These are phyloP conservation scores for Himalopsyche anomala DNA, from an alignment of 2,888 invertebrate species.

Conservation along the genomic window DNA sequence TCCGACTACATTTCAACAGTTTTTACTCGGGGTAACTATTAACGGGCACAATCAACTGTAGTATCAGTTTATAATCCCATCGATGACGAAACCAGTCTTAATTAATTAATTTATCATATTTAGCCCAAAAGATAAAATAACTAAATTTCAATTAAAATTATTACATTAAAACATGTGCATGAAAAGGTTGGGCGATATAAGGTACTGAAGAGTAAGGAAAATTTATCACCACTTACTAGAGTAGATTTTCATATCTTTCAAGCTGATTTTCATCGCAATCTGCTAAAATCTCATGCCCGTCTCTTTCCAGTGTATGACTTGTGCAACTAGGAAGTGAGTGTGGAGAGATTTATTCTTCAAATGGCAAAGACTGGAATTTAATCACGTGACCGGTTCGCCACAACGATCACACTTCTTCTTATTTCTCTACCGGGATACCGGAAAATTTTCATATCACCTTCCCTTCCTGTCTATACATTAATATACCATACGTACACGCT, in stretches of 20 bases:
- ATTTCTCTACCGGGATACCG: slow-evolving; percentile 34
- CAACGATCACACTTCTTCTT: slow-evolving; percentile 34
- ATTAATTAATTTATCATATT: too few relatives aligned
- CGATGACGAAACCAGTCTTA: too few relatives aligned
- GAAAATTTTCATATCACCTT: slow-evolving; percentile 26
- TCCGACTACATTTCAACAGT: too few relatives aligned
- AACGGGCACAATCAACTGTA: too few relatives aligned
- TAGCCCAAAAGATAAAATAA: too few relatives aligned
- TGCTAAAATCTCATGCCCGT: background rate
- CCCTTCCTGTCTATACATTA: slow-evolving; percentile 15
- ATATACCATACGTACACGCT: background rate
- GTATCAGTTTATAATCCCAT: too few relatives aligned
- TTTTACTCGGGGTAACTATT: too few relatives aligned
- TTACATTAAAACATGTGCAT: too few relatives aligned
- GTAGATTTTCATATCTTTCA: background rate
- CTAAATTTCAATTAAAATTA: too few relatives aligned
- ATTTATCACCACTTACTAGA: too few relatives aligned
- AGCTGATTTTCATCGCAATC: background rate
- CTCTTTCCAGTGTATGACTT: slow-evolving; percentile 26
- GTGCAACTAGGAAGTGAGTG: slow-evolving; percentile 26
- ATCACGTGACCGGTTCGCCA: slow-evolving; percentile 34
- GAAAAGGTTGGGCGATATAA: too few relatives aligned
- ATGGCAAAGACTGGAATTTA: slow-evolving; percentile 30
- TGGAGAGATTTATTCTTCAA: slow-evolving; percentile 34
- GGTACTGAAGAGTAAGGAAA: too few relatives aligned